Evolutionary conservation across 1,140 invertebrate genomes (phyloP).

Genomic region (Diuraphis noxia): DNA sequence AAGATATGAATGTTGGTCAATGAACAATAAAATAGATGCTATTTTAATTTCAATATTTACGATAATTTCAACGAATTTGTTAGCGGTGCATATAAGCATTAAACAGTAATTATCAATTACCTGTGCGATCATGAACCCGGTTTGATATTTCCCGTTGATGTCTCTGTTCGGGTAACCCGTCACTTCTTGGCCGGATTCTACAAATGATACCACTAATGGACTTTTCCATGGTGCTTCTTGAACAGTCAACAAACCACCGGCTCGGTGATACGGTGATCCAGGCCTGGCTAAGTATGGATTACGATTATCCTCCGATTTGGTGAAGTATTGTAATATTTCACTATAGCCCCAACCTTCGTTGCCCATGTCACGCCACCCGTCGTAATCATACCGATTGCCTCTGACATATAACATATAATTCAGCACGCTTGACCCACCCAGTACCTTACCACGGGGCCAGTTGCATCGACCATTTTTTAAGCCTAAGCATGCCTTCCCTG

Average conservation of each 20-base stretch:
- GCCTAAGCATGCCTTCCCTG: slow-evolving; percentile 58
- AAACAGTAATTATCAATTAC: slow-evolving; percentile 50
- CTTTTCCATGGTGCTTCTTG: slow-evolving; percentile 84
- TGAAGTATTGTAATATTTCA: slow-evolving; percentile 85
- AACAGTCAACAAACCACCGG: slow-evolving; percentile 77
- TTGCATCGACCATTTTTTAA: slow-evolving; percentile 72
- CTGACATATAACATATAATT: slow-evolving; percentile 96
- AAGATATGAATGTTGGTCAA: not conserved
- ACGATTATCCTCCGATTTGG: slow-evolving; percentile 85
- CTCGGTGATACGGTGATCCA: slow-evolving; percentile 71
- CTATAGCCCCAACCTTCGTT: slow-evolving; percentile 86
- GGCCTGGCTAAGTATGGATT: slow-evolving; percentile 73
- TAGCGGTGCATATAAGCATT: no score
- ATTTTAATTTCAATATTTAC: not conserved
- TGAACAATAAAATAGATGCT: not conserved
- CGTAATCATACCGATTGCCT: slow-evolving; percentile 82
- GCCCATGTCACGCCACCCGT: slow-evolving; percentile 84
- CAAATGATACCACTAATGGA: slow-evolving; percentile 77
- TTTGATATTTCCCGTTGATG: slow-evolving; percentile 81
- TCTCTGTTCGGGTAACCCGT: slow-evolving; percentile 86
- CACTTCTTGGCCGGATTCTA: slow-evolving; percentile 78
- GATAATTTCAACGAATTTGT: not conserved
- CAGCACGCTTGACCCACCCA: slow-evolving; percentile 87
- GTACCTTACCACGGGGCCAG: slow-evolving; percentile 81
- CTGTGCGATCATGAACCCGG: slow-evolving; percentile 85